These are phyloP conservation scores for Netta rufina DNA, from an alignment of 2,797 vertebrate species.

Conservation along the genomic window DNA sequence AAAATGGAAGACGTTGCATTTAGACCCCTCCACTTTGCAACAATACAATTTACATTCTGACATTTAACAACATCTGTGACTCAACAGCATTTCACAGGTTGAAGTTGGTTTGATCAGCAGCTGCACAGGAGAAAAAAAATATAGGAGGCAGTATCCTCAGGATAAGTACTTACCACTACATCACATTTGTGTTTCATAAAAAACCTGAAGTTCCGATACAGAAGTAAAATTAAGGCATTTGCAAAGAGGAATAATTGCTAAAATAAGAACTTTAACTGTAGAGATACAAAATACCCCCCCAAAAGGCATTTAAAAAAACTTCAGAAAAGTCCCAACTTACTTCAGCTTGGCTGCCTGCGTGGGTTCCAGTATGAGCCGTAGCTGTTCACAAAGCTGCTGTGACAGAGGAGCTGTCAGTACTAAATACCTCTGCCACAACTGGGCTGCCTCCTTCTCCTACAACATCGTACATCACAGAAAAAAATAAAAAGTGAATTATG, in stretches of 20 bases:
- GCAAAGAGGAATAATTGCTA: neutral
- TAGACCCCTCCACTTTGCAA: neutral
- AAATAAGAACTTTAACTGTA: neutral
- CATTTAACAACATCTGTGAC: neutral
- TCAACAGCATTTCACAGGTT: neutral
- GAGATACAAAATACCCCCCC: neutral
- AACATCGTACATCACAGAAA: slow-evolving; percentile 11
- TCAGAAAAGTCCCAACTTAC: slow-evolving; percentile 77
- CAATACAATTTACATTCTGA: neutral
- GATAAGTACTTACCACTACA: neutral
- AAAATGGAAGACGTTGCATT: neutral
- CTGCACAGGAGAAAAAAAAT: neutral
- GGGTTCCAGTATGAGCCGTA: slow-evolving; percentile 94
- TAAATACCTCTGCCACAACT: slow-evolving; percentile 95
- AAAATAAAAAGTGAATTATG: neutral
- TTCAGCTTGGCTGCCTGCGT: slow-evolving; percentile 93
- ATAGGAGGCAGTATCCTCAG: neutral
- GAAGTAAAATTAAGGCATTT: neutral
- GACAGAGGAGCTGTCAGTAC: slow-evolving; percentile 90
- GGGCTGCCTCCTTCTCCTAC: slow-evolving; percentile 88
- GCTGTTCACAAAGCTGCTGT: slow-evolving; percentile 96
- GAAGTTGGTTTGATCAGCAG: neutral
- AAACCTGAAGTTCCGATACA: neutral
- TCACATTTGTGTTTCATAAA: neutral
- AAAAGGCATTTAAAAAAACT: neutral